Evolutionary conservation across 2,797 vertebrate species (phyloP).

Genomic region (Myiotriccus ornatus): DNA sequence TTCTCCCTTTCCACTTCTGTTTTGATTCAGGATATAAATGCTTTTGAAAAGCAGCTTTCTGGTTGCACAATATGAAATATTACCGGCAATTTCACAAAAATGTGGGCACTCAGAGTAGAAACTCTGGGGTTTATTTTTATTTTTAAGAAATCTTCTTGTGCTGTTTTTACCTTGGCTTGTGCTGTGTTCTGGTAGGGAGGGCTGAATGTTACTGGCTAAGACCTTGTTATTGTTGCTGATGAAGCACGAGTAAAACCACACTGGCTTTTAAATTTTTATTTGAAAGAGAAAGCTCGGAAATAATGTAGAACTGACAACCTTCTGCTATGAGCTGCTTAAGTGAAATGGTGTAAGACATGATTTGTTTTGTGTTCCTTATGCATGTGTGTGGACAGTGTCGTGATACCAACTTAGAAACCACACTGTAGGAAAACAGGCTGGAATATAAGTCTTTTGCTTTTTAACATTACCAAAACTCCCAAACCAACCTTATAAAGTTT

Average conservation of each 20-base stretch:
- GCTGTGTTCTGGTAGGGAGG: neutral
- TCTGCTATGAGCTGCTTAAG: neutral
- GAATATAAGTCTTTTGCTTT: neutral
- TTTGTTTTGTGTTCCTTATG: neutral
- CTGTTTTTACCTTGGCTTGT: slow-evolving; percentile 9
- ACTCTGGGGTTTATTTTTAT: neutral
- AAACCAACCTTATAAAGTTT: neutral
- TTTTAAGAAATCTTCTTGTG: neutral
- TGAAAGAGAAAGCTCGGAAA: neutral
- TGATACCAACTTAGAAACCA: neutral
- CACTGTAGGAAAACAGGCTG: neutral
- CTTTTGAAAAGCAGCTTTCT: slow-evolving; percentile 29
- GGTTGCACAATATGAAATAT: slow-evolving; percentile 1
- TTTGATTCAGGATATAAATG: slow-evolving; percentile 2
- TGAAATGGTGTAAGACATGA: neutral
- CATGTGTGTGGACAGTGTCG: neutral
- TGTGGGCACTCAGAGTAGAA: neutral
- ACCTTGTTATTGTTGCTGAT: neutral
- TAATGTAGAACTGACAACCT: neutral
- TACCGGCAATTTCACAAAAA: neutral
- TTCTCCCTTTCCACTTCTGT: slow-evolving; percentile 4
- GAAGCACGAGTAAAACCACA: neutral
- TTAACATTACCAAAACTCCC: neutral
- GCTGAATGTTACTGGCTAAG: neutral
- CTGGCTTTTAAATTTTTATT: neutral